A percentile compares a stretch with the other conserved stretches of the same genome.
phyloP scores from a whole-genome alignment of 2,113 vertebrate species.

The Ammodytes dubius region DNA sequence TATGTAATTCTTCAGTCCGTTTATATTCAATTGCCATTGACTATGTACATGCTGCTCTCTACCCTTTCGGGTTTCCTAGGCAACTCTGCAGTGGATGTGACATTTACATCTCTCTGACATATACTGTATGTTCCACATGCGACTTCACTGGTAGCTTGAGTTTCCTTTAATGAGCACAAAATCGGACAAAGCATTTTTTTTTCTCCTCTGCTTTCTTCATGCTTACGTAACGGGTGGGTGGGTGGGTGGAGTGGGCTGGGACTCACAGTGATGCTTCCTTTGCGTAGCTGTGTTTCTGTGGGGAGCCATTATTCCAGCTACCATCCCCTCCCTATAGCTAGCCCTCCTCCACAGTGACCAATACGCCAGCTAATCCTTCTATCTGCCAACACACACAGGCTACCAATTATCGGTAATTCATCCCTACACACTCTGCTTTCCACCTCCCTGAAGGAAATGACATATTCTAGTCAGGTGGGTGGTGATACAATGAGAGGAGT shows the following conservation, averaged over 20 bases:
- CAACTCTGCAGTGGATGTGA: conserved; percentile 66
- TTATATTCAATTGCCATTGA: conserved; percentile 16
- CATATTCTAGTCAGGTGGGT: neutral
- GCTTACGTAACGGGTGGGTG: conserved; percentile 78
- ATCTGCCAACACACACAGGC: conserved; percentile 54
- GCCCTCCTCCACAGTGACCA: conserved; percentile 68
- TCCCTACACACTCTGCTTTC: conserved; percentile 38
- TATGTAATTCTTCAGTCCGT: too few relatives aligned
- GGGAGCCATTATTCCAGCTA: conserved; percentile 71
- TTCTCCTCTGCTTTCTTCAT: conserved; percentile 57
- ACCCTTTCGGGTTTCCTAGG: conserved; percentile 74
- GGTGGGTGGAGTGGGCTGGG: conserved; percentile 77
- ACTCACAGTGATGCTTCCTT: conserved; percentile 48
- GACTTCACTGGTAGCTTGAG: conserved; percentile 23
- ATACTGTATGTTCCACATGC: conserved; percentile 17
- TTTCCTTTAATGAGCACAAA: conserved; percentile 30
- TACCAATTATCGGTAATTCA: conserved; percentile 55
- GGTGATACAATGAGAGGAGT: conserved; percentile 3
- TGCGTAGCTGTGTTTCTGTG: conserved; percentile 65
- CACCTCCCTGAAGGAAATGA: conserved; percentile 22
- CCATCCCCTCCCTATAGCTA: conserved; percentile 52
- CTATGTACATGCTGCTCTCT: conserved; percentile 49
- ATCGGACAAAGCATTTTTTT: conserved; percentile 24
- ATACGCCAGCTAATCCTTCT: conserved; percentile 61
- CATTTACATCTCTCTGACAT: conserved; percentile 59